Conservation (phyloP, 1,140 invertebrate genomes). For the Bombus superbus region DNA sequence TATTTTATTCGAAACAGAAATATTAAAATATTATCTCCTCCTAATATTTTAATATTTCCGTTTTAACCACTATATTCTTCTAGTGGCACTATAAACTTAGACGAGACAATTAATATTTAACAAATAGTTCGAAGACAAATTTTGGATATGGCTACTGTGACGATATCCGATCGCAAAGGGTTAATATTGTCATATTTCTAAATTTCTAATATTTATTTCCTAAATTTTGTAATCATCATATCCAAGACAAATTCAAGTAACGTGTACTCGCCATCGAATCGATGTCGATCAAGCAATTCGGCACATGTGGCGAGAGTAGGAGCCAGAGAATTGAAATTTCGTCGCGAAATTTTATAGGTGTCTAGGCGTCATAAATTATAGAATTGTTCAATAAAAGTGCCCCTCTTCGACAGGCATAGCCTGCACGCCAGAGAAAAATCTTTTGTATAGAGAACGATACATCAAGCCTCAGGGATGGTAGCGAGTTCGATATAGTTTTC, state of each 20-base stretch:
- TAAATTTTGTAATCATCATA: background rate
- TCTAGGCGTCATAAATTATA: constrained; percentile 8
- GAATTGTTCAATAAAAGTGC: constrained; percentile 8
- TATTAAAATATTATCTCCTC: too few relatives aligned
- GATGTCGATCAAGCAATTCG: background rate
- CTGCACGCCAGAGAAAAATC: background rate
- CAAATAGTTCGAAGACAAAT: too few relatives aligned
- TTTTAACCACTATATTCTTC: too few relatives aligned
- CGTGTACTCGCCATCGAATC: background rate
- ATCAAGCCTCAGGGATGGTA: background rate
- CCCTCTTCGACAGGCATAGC: background rate
- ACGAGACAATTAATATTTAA: too few relatives aligned
- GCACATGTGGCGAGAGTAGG: background rate
- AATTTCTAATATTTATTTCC: too few relatives aligned
- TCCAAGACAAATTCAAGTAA: background rate
- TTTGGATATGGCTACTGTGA: too few relatives aligned
- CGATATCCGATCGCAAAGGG: too few relatives aligned
- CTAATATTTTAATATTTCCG: too few relatives aligned
- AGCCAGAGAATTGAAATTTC: background rate
- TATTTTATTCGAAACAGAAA: too few relatives aligned
- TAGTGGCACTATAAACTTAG: too few relatives aligned
- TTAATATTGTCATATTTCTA: background rate
- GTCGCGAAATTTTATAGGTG: background rate
- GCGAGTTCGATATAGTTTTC: background rate
- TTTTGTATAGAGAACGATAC: constrained; percentile 30